Evolutionary conservation across 2,797 vertebrate genomes (phyloP).

Genomic region (Xerus rutilus): DNA sequence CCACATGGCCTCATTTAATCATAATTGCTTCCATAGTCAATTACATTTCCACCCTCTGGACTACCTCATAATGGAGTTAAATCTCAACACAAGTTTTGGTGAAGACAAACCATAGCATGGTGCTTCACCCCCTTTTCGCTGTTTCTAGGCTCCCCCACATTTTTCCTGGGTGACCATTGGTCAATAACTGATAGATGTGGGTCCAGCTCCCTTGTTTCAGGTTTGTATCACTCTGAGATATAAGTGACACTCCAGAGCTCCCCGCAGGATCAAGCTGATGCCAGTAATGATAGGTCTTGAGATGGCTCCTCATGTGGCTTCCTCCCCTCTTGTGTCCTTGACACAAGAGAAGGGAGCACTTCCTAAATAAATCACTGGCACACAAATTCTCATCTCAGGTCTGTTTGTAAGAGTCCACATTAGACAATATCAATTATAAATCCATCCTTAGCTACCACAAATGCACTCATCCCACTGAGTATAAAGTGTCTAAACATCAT

Average conservation of each 20-base stretch:
- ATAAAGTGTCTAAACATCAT: background rate
- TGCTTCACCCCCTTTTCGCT: background rate
- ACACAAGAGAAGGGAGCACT: background rate
- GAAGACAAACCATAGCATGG: background rate
- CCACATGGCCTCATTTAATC: background rate
- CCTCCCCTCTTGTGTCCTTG: background rate
- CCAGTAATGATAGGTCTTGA: too few relatives aligned
- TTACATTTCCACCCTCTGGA: background rate
- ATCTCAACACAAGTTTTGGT: background rate
- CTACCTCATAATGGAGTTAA: background rate
- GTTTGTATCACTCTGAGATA: too few relatives aligned
- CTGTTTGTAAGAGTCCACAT: background rate
- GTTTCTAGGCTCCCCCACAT: background rate
- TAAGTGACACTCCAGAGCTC: background rate
- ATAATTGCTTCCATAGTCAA: background rate
- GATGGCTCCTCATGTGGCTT: background rate
- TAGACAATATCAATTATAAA: background rate
- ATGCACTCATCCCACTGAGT: background rate
- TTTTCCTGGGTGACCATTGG: too few relatives aligned
- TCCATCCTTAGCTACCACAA: background rate
- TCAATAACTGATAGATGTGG: background rate
- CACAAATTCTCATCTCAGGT: background rate
- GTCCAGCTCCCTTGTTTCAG: background rate
- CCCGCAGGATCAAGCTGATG: background rate
- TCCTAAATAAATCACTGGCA: background rate